phyloP scores from a whole-genome alignment of 2,797 vertebrate species.

The Enteromius radiatus region DNA sequence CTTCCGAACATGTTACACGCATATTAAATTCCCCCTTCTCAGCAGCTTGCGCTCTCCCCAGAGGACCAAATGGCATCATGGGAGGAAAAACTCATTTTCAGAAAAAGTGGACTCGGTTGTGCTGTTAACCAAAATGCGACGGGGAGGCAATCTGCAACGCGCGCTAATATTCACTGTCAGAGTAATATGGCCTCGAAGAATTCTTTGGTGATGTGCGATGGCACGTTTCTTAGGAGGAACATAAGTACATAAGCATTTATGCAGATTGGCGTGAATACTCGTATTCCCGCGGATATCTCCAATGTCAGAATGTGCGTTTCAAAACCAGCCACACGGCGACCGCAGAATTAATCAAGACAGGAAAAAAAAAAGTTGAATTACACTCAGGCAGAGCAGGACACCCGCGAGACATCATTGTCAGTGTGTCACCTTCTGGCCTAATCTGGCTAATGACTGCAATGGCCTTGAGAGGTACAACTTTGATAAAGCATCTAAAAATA shows the following conservation, averaged over 20 bases:
- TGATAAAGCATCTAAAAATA: constrained; percentile 72
- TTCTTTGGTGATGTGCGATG: constrained; percentile 1
- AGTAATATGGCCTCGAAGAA: constrained; percentile 13
- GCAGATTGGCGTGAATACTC: background rate
- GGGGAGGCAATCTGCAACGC: constrained; percentile 60
- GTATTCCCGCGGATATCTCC: constrained; percentile 10
- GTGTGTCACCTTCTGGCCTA: constrained; percentile 53
- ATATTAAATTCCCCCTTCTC: constrained; percentile 72
- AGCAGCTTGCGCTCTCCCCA: constrained; percentile 72
- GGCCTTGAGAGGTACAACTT: constrained; percentile 70
- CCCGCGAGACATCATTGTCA: constrained; percentile 45
- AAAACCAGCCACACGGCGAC: background rate
- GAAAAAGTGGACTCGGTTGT: constrained; percentile 57
- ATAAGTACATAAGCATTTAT: constrained; percentile 2
- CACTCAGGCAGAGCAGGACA: constrained; percentile 40
- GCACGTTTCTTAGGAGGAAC: constrained; percentile 2
- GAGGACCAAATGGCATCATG: constrained; percentile 69
- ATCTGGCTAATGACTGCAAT: constrained; percentile 48
- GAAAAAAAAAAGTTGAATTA: constrained; percentile 31
- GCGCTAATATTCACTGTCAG: constrained; percentile 33
- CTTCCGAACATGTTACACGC: constrained; percentile 55
- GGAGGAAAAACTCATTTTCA: constrained; percentile 54
- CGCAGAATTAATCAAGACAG: constrained; percentile 41
- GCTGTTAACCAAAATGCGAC: constrained; percentile 64
- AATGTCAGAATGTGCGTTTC: constrained; percentile 28